phyloP scores from a whole-genome alignment of 2,888 invertebrate genomes.

The Choreutis nemorana region DNA sequence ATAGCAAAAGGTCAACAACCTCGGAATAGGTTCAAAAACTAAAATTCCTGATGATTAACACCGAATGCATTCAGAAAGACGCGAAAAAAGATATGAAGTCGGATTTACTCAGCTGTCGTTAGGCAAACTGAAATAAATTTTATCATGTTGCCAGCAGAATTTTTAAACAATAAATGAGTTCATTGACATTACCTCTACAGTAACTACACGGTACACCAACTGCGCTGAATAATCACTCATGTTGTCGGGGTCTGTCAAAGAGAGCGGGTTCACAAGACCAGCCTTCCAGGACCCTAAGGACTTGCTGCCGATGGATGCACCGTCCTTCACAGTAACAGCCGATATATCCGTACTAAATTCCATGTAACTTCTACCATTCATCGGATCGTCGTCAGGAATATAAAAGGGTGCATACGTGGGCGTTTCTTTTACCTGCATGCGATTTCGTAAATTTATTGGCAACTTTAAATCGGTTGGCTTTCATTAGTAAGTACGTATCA shows the following conservation, averaged over 20 bases:
- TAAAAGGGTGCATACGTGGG: slow-evolving; percentile 75
- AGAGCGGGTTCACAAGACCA: slow-evolving; percentile 72
- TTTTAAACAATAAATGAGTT: slow-evolving; percentile 36
- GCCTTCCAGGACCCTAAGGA: slow-evolving; percentile 81
- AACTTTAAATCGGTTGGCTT: not conserved
- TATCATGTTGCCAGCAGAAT: slow-evolving; percentile 33
- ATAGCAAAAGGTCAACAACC: not conserved
- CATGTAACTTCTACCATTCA: slow-evolving; percentile 79
- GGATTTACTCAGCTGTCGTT: no score
- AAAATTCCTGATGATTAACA: no score
- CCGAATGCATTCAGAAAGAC: no score
- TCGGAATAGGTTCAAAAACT: not conserved
- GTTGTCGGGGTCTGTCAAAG: slow-evolving; percentile 69
- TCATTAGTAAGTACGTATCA: no score
- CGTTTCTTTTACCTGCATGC: slow-evolving; percentile 68
- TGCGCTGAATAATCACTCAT: slow-evolving; percentile 81
- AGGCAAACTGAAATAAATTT: slow-evolving; percentile 28
- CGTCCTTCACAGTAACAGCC: slow-evolving; percentile 75
- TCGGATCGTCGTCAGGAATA: slow-evolving; percentile 66
- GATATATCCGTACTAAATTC: slow-evolving; percentile 77
- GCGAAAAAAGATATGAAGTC: no score
- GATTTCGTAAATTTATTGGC: not conserved
- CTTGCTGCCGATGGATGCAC: slow-evolving; percentile 75
- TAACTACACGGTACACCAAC: slow-evolving; percentile 86
- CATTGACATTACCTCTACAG: slow-evolving; percentile 77